These are phyloP conservation scores for Danio kyathit DNA, from an alignment of 2,797 vertebrate species.

Conservation along the genomic window DNA sequence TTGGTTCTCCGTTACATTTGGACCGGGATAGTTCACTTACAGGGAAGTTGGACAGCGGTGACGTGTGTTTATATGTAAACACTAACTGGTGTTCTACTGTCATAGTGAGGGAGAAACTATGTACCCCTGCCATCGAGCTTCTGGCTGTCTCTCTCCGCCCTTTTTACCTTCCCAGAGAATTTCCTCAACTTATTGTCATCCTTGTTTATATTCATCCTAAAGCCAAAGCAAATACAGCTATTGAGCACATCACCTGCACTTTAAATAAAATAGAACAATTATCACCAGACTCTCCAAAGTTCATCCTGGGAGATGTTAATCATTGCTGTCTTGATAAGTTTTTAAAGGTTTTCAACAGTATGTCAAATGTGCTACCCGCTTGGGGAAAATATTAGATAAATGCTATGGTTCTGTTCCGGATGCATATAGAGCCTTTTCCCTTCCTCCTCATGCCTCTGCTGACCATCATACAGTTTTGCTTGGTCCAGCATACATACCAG, in stretches of 20 bases:
- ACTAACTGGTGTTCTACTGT: slow-evolving; percentile 26
- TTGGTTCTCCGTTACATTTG: no score
- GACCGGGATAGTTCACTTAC: no score
- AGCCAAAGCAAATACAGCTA: not conserved
- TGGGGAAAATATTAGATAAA: slow-evolving; percentile 37
- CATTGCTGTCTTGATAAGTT: not conserved
- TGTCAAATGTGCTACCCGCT: slow-evolving; percentile 21
- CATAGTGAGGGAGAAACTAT: slow-evolving; percentile 10
- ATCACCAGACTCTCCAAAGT: no score
- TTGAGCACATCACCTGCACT: slow-evolving; percentile 1
- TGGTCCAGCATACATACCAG: slow-evolving; percentile 33
- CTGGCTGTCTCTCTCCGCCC: slow-evolving; percentile 7
- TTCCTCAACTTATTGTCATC: slow-evolving; percentile 5
- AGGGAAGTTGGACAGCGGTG: no score
- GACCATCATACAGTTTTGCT: slow-evolving; percentile 27
- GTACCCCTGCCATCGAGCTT: no score
- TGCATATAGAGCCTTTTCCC: slow-evolving; percentile 16
- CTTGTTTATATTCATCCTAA: no score
- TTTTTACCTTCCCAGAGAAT: slow-evolving; percentile 36
- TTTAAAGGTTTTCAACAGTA: slow-evolving; percentile 43
- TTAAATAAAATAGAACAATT: slow-evolving; percentile 38
- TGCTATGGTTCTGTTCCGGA: slow-evolving; percentile 37
- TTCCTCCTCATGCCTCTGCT: slow-evolving; percentile 28
- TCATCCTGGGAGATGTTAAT: no score
- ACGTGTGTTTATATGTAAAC: slow-evolving; percentile 6